Evolutionary conservation across 1,140 invertebrate genomes (phyloP).

Genomic region (Drosophila athabasca): DNA sequence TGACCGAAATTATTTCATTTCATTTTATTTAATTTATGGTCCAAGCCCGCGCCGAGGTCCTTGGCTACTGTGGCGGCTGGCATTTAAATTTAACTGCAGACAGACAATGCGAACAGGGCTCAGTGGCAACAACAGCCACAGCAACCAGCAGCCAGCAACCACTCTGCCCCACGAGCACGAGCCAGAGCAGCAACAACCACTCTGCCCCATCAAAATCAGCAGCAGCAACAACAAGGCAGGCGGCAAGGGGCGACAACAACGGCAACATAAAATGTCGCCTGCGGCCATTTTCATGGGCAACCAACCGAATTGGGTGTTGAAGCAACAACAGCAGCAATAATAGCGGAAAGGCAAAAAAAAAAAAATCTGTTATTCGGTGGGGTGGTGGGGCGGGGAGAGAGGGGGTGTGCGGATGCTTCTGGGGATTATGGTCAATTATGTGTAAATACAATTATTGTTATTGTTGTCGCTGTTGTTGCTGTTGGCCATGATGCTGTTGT

Average conservation of each 20-base stretch:
- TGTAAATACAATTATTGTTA: constrained; percentile 81
- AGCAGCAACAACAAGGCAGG: constrained; percentile 3
- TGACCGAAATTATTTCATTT: constrained; percentile 51
- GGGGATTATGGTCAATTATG: constrained; percentile 80
- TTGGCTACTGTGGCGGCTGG: constrained; percentile 33
- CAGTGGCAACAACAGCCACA: not conserved
- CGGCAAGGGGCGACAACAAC: constrained; percentile 8
- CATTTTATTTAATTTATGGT: constrained; percentile 66
- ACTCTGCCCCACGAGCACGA: constrained; percentile 4
- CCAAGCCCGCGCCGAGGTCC: constrained; percentile 21
- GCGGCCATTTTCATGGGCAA: constrained; percentile 72
- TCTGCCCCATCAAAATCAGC: not conserved
- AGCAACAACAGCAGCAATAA: constrained; percentile 44
- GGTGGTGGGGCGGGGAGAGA: constrained; percentile 6
- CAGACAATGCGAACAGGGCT: constrained; percentile 50
- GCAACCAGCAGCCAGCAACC: constrained; percentile 11
- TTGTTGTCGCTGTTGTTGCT: constrained; percentile 52
- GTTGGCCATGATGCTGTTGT: constrained; percentile 17
- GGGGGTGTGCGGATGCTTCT: constrained; percentile 38
- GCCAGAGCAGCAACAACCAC: constrained; percentile 23
- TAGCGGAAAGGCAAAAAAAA: constrained; percentile 14
- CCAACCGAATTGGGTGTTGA: constrained; percentile 61
- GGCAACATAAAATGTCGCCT: constrained; percentile 66
- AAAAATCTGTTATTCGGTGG: constrained; percentile 29
- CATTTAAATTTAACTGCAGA: constrained; percentile 72